These are phyloP conservation scores for Anguilla marmorata DNA, from an alignment of 2,797 vertebrate genomes.

Conservation along the genomic window DNA sequence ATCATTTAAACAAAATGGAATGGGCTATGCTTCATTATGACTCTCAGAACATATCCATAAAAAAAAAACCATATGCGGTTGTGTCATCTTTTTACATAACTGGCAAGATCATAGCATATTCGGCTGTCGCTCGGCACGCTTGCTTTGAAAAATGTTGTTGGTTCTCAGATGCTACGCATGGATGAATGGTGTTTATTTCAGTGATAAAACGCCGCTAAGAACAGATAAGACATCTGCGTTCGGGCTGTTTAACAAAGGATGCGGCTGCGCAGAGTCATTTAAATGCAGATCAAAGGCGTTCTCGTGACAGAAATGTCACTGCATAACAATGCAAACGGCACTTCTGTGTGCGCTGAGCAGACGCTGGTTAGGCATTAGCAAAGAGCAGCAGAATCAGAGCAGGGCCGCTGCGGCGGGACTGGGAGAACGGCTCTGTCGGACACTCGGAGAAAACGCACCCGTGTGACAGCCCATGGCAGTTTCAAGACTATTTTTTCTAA, in stretches of 20 bases:
- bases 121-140: not conserved
- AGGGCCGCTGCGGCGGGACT: not conserved
- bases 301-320: not conserved
- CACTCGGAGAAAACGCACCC: not conserved
- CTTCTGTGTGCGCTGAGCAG: not conserved
- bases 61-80: not conserved
- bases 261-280: conserved; percentile 28
- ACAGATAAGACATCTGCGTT: conserved; percentile 61
- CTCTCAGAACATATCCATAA: conserved; percentile 18
- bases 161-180: conserved; percentile 20
- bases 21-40: conserved; percentile 22
- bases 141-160: conserved; percentile 17
- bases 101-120: not conserved
- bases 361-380: not conserved
- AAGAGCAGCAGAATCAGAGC: not conserved
- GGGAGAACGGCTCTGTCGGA: not conserved
- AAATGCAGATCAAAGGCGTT: conserved; percentile 28
- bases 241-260: conserved; percentile 42
- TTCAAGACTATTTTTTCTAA: not conserved
- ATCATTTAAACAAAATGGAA: conserved; percentile 23
- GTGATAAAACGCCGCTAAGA: conserved; percentile 48
- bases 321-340: not conserved
- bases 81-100: conserved; percentile 3
- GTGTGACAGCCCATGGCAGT: not conserved
- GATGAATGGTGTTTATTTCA: conserved; percentile 30